Evolutionary conservation across 2,797 vertebrate genomes (phyloP).

Genomic region (Rhinella marina): DNA sequence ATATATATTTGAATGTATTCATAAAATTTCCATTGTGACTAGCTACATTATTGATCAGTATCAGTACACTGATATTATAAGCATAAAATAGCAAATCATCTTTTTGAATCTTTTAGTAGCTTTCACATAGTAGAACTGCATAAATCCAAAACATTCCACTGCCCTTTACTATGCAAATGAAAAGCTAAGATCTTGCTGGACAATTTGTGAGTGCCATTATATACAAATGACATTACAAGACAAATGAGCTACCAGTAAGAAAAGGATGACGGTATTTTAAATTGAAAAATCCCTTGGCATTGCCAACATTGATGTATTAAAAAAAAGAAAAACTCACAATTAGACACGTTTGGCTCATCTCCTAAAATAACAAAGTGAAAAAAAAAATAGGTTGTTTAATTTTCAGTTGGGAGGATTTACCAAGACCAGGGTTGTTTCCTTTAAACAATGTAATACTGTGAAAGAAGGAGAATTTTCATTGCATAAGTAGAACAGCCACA

Average conservation of each 20-base stretch:
- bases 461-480: not conserved
- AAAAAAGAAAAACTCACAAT: conserved; percentile 25
- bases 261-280: conserved; percentile 39
- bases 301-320: conserved; percentile 34
- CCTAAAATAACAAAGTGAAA: not conserved
- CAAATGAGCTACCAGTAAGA: conserved; percentile 51
- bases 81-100: not conserved
- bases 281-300: conserved; percentile 39
- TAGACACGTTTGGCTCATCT: conserved; percentile 17
- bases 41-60: not conserved
- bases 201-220: conserved; percentile 54
- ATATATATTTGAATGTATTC: not conserved
- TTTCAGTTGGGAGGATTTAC: not conserved
- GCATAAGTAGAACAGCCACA: conserved; percentile 5
- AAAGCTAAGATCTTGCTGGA: conserved; percentile 48
- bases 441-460: conserved; percentile 6
- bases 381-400: not conserved
- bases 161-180: conserved; percentile 62
- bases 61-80: not conserved
- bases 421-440: not conserved
- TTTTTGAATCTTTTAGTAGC: not conserved
- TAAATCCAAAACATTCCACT: conserved; percentile 50
- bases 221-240: conserved; percentile 57
- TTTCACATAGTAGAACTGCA: conserved; percentile 13
- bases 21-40: not conserved